Base-by-base conservation (phyloP, 2,888 invertebrate genomes). In the Abscondita cerata region DNA sequence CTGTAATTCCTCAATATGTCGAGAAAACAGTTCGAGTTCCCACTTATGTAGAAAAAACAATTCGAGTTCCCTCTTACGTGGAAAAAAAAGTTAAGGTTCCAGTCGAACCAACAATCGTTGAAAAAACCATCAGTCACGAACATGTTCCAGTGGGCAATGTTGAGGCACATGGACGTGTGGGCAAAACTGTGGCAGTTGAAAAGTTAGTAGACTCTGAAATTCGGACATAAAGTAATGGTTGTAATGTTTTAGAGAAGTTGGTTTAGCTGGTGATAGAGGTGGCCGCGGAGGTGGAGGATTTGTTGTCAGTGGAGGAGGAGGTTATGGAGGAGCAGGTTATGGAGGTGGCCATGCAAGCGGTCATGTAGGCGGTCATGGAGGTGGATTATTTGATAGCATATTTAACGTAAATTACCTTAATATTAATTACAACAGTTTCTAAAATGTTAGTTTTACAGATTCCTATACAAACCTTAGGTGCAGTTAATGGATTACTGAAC, bases 381-480 rank as follows among this genome's bases (percentile, higher is more conserved):
- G 50, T 11, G 50, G 60, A 47, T 31, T 59, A 15, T 46, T 58
- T 12, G 53, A 61, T 31, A 16, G 47, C 9, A 61, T 57, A 40
- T 47, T 52, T 13, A 55, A 58, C 53, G 62, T 62, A 54, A 53
- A n/a, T 4, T 38, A n/a, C n/a, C n/a, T 38, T 38, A 13, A 2
- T 38, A 12, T 38, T 38, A 38, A 6, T n/a, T 44, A 40, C 54
- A 20, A 53, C n/a, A n/a, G 33, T 6, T 51, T 1, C 19, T 54
- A 44, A 53, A 12, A 33, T 18, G 50, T 48, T 64, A 62, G 56
- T 64, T 82, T 82, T 18, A 67, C 79, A 89, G 89, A 89, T 89
- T 69, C 89, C 89, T 59, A 87, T 88, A 72, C 85, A 87, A 50
- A 86, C 89, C 0, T 78, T 89, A 54, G 83, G 84, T 34, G 89